Conservation (phyloP, 2,888 invertebrate genomes). For the Pycnomerus fuliginosus region DNA sequence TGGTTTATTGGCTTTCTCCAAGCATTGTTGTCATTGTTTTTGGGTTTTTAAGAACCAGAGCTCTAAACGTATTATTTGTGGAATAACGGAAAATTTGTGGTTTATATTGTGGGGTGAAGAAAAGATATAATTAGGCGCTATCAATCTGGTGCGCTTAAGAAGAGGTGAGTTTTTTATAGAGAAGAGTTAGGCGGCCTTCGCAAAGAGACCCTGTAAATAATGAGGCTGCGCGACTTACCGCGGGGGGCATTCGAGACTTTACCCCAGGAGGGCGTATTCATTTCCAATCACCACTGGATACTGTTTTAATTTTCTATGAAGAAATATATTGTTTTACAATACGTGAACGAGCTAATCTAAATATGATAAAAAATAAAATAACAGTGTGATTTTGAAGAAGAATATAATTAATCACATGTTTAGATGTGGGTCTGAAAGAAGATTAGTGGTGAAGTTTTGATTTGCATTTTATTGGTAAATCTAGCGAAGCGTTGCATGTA, state of each 20-base stretch:
- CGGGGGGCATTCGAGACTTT: constrained; percentile 48
- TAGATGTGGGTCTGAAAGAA: neutral
- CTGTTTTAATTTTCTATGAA: constrained; percentile 51
- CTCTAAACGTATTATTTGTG: too few species aligned
- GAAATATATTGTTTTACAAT: constrained; percentile 52
- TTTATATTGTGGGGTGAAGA: too few species aligned
- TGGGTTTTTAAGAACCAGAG: too few species aligned
- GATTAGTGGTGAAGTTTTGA: constrained; percentile 24
- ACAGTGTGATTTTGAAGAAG: neutral
- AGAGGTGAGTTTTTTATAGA: constrained; percentile 17
- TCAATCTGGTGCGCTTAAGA: constrained; percentile 15
- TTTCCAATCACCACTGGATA: constrained; percentile 55
- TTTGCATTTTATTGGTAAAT: constrained; percentile 24
- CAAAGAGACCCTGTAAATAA: constrained; percentile 50
- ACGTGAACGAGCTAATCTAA: constrained; percentile 34
- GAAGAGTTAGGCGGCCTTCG: constrained; percentile 39
- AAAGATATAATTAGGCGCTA: constrained; percentile 12
- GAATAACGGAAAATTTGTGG: too few species aligned
- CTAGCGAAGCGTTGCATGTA: constrained; percentile 22
- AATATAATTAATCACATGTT: neutral
- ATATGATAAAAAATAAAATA: constrained; percentile 7
- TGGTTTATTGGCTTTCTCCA: too few species aligned
- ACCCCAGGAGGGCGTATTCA: constrained; percentile 51
- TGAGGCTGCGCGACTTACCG: constrained; percentile 51
- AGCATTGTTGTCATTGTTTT: too few species aligned